Evolutionary conservation across 2,888 invertebrate genomes (phyloP).

Genomic region (Aphodius sticticus): DNA sequence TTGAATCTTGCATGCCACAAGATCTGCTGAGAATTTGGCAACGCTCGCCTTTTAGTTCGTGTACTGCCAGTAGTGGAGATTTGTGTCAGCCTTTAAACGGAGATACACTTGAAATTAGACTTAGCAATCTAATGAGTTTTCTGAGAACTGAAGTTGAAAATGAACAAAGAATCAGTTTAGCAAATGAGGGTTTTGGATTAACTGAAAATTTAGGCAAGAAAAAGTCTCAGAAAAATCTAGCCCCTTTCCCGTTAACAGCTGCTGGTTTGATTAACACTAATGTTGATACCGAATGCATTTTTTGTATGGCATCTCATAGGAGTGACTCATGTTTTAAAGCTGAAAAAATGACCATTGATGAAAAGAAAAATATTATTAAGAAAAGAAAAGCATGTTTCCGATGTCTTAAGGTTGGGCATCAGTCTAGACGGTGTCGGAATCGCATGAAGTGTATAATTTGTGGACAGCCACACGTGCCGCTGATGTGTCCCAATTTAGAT

Average conservation of each 20-base stretch:
- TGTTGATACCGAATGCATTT: slow-evolving; percentile 29
- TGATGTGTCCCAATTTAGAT: slow-evolving; percentile 43
- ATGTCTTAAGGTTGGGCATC: not conserved
- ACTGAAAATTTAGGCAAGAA: not conserved
- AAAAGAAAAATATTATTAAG: slow-evolving; percentile 36
- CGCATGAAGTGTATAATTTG: slow-evolving; percentile 44
- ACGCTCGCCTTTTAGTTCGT: slow-evolving; percentile 29
- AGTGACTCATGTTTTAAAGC: slow-evolving; percentile 41
- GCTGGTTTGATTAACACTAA: slow-evolving; percentile 4
- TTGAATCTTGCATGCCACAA: slow-evolving; percentile 49
- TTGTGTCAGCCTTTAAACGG: too few relatives aligned
- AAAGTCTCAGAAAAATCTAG: not conserved
- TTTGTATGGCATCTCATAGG: slow-evolving; percentile 36
- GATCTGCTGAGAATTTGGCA: slow-evolving; percentile 46
- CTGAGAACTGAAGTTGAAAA: slow-evolving; percentile 45
- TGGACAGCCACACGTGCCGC: slow-evolving; percentile 39
- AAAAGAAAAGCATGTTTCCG: slow-evolving; percentile 43
- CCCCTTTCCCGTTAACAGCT: not conserved
- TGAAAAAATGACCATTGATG: slow-evolving; percentile 37
- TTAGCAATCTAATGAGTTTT: slow-evolving; percentile 31
- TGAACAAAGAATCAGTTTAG: slow-evolving; percentile 42
- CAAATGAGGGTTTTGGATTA: slow-evolving; percentile 36
- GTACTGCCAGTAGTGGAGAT: slow-evolving; percentile 31
- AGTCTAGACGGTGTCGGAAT: slow-evolving; percentile 39
- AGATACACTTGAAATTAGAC: too few relatives aligned